Percentiles rank a stretch among this genome's conserved stretches.
These are phyloP conservation scores for Limenitis arthemis DNA, from an alignment of 2,888 invertebrate genomes.

Conservation along the genomic window DNA sequence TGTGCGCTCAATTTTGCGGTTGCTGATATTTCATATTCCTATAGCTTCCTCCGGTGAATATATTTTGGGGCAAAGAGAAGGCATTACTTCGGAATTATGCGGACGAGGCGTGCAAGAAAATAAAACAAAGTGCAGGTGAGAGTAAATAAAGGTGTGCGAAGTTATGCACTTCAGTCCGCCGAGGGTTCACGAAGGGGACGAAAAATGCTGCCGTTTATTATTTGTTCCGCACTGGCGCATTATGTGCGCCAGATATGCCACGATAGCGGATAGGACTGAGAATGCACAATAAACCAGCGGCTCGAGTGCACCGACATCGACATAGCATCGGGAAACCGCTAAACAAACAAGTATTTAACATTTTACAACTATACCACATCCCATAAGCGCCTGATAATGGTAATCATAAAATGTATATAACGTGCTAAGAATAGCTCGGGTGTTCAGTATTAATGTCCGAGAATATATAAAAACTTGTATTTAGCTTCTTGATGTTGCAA, in stretches of 20 bases:
- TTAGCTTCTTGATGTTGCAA: constrained; percentile 44
- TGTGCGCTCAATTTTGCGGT: constrained; percentile 59
- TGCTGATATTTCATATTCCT: constrained; percentile 63
- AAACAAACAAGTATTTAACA: constrained; percentile 51
- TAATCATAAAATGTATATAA: constrained; percentile 46
- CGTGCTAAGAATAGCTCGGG: constrained; percentile 42
- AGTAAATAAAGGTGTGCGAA: constrained; percentile 45
- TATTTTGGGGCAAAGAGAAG: constrained; percentile 54
- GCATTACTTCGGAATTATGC: constrained; percentile 61
- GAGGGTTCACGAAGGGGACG: constrained; percentile 33
- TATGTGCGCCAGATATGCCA: constrained; percentile 25
- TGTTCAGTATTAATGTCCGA: constrained; percentile 39
- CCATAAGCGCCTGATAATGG: constrained; percentile 51
- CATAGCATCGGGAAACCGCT: constrained; percentile 41
- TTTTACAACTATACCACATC: constrained; percentile 53
- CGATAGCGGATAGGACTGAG: constrained; percentile 11
- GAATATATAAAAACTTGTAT: constrained; percentile 39
- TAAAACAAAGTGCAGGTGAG: constrained; percentile 63
- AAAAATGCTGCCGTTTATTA: constrained; percentile 40
- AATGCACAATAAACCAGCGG: constrained; percentile 23
- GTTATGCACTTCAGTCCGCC: constrained; percentile 43
- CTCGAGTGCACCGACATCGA: constrained; percentile 20
- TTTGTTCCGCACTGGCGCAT: constrained; percentile 33
- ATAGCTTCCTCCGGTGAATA: constrained; percentile 57
- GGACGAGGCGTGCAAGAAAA: constrained; percentile 57